Percentiles rank a stretch among this genome's conserved stretches.
These are phyloP conservation scores for Lithophane semibrunnea DNA, from an alignment of 2,888 invertebrate species.

Conservation along the genomic window DNA sequence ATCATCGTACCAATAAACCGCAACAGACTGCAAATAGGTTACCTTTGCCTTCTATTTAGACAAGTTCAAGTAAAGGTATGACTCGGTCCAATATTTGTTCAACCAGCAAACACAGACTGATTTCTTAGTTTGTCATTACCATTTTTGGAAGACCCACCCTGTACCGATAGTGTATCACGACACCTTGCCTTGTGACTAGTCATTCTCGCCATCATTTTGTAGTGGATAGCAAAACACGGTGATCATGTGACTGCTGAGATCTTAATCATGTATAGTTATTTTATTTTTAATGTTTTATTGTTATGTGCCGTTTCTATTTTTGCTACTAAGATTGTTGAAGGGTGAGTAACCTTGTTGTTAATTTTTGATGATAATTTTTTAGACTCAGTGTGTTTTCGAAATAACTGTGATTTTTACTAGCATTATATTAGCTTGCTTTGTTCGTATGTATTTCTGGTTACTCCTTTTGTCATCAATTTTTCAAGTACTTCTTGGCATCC, in stretches of 20 bases:
- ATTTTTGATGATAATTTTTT: background rate
- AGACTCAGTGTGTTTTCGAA: background rate
- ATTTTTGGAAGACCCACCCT: slow-evolving; percentile 85
- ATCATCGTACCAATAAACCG: slow-evolving; percentile 9
- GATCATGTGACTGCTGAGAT: slow-evolving; percentile 71
- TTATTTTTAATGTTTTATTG: slow-evolving; percentile 77
- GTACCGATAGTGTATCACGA: slow-evolving; percentile 79
- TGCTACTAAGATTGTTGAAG: slow-evolving; percentile 80
- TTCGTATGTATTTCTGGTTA: too few relatives aligned
- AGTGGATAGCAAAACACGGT: slow-evolving; percentile 66
- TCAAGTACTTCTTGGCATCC: too few relatives aligned
- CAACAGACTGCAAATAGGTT: slow-evolving; percentile 36
- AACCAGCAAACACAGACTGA: slow-evolving; percentile 79
- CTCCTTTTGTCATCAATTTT: too few relatives aligned
- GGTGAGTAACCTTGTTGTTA: slow-evolving; percentile 74
- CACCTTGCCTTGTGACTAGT: slow-evolving; percentile 78
- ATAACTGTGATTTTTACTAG: background rate
- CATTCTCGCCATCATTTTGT: slow-evolving; percentile 80
- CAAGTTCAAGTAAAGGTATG: slow-evolving; percentile 52
- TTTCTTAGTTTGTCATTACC: slow-evolving; percentile 83
- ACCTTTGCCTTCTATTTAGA: slow-evolving; percentile 40
- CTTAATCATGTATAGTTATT: slow-evolving; percentile 83
- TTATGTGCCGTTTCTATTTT: slow-evolving; percentile 78
- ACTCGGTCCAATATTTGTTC: slow-evolving; percentile 70
- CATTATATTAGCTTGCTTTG: too few relatives aligned